Evolutionary conservation across 1,140 invertebrate species (phyloP), one percentile per base, ranked within the genome.

Genomic region (Grapholita molesta): DNA sequence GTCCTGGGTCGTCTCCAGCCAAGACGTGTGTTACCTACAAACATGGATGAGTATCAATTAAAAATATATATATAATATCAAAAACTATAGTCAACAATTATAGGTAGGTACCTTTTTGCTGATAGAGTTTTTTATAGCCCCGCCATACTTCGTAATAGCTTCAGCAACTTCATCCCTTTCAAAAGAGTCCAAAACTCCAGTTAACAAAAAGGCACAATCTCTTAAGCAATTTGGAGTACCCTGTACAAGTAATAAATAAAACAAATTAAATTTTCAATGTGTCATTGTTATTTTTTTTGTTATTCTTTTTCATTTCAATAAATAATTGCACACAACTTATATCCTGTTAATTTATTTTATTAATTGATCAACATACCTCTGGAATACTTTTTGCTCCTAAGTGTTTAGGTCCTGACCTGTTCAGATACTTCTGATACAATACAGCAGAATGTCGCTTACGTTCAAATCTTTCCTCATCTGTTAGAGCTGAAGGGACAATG

Each of bases 141-240:
- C 98, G 23, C 97, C 97, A 88, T 96, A 97, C 74, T 95, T 94
- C 69, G 94, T 94, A 25, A 98, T 95, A 9, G 98, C 86, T 21
- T 93, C 93, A 48, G 94, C 93, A 21, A 95, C 94, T 78, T 98
- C 97, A 32, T 97, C 96, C 30, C 96, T 93, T 82, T 98, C 97
- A 74, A 99, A 93, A 0, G 97, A 98, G 82, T 98, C 97, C 9
- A 98, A 91, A 4, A 98, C 96, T 21, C 98, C 98, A 70, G 97
- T 98, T 52, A 97, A 90, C 7, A 99, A 88, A 87, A 99, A 98
- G 25, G 94, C 96, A 71, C 96, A 86, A 66, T 96, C 95, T 65
- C 94, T 93, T 3, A 98, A 86, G 82, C 97, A 97, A 82, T 94
- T 93, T 21, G 95, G 93, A 68, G 93, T 93, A 32, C 97, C 97